Base-by-base conservation (phyloP, 2,888 invertebrate genomes). In the Volucella inanis region DNA sequence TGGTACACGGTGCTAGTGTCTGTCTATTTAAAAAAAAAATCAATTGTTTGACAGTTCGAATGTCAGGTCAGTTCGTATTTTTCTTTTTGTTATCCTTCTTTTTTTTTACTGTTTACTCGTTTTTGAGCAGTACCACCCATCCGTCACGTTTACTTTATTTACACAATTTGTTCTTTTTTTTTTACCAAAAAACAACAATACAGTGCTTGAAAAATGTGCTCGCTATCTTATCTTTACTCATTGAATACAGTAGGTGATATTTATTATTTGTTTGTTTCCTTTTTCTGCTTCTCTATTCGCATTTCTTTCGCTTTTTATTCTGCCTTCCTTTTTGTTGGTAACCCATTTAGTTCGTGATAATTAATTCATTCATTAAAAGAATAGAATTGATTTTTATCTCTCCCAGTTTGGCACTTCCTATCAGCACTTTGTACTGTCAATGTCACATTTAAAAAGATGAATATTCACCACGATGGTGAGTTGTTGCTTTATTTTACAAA, bases 331-430 rank as follows among this genome's bases (percentile, higher is more conserved):
- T 10, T 9, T 50, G 15, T 59, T 22, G 43, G 22, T 22, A 3
- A 22, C 22, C 4, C 22, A 22, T 22, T 22, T 22, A 0, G 3
- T 22, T 52, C 52, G 55, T 22, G 70, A 79, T 80, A 70, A 61
- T 74, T 79, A 74, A 80, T 84, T 84, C 75, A 84, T 84, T 84
- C 84, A 80, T 84, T 65, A 79, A 83, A 68, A 65, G 59, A 68
- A 61, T 74, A 18, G 52, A 75, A 71, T 84, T 45, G 49, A 79
- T 71, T 75, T 31, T 78, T 43, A 71, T 70, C 55, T 55, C 15
- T 41, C 6, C 62, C n/a, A 31, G 61, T 71, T 38, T 72, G 61
- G 61, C 68, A 68, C 47, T 68, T 68, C 54, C 39, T 62, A 52
- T 52, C 68, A 54, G 52, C 57, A 45, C 22, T 50, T 49, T 45